Evolutionary conservation across 2,888 invertebrate genomes (phyloP).

Genomic region (Sicus ferrugineus): DNA sequence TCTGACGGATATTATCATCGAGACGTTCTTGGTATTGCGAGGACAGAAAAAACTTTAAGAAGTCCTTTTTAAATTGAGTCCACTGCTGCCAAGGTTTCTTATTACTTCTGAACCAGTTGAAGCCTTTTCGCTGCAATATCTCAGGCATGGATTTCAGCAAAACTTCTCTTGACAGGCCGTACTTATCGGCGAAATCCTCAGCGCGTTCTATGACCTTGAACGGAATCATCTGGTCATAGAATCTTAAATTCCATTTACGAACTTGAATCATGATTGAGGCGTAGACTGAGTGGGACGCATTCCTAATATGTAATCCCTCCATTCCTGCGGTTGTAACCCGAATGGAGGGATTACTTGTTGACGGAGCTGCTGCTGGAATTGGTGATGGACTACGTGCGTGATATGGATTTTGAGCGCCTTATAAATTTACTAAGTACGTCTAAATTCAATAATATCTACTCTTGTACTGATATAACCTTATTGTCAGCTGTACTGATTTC

Average conservation of each 20-base stretch:
- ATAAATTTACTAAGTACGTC: no score
- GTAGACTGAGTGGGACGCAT: not conserved
- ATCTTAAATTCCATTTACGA: not conserved
- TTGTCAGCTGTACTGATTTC: no score
- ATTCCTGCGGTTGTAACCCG: not conserved
- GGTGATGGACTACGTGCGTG: not conserved
- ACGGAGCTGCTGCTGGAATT: not conserved
- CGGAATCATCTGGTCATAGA: not conserved
- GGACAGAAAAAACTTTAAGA: slow-evolving; percentile 23
- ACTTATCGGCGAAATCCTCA: slow-evolving; percentile 15
- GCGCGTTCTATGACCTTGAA: not conserved
- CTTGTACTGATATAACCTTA: no score
- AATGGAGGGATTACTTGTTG: not conserved
- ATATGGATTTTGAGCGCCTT: no score
- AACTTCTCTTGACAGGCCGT: not conserved
- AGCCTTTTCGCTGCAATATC: slow-evolving; percentile 6
- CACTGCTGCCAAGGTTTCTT: slow-evolving; percentile 9
- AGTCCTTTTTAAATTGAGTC: slow-evolving; percentile 4
- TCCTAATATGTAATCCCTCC: not conserved
- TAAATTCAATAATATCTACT: no score
- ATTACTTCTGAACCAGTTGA: slow-evolving; percentile 24
- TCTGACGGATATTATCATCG: not conserved
- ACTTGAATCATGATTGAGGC: not conserved
- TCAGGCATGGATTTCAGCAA: slow-evolving; percentile 22
- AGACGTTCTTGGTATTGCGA: not conserved